Evolutionary conservation across 2,113 vertebrate species (phyloP), one percentile per base, ranked within the genome.

Genomic region (Erythrocercus mccallii): DNA sequence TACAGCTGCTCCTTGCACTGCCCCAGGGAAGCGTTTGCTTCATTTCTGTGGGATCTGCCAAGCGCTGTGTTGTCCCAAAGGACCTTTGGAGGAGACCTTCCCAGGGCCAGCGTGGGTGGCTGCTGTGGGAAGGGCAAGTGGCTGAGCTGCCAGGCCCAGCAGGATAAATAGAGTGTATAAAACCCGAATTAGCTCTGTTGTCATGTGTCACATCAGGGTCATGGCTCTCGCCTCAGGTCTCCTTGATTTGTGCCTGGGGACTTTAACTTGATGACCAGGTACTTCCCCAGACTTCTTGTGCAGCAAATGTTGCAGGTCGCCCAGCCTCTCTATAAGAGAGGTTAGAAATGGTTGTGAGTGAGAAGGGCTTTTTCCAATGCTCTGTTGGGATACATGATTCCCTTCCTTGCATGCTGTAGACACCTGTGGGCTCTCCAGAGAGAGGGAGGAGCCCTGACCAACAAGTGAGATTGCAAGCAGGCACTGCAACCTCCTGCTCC

Each of bases 141-240:
- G 74, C 81, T 0, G 0, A 4, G 10, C 70, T 80, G 74, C 68
- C 76, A 85, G 61, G 35, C 66, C 57, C 25, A 4, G 62, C 78
- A 95, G 95, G 93, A 95, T 95, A 94, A 96, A 95, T 93, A 89
- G 93, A 95, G 90, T 91, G 95, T 85, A 88, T 96, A 96, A 97
- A 97, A 91, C 90, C 88, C 28, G 2, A 96, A 96, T 97, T 96
- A 96, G 90, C 90, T 93, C 88, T 95, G 68, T 95, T 97, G 96
- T 84, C 92, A 47, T 82, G 85, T 97, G 94, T 95, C 94, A 95
- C 90, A 83, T 42, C 93, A 80, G 95, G 95, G 95, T 97, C 96
- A 91, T 3, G 74, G 94, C 88, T 92, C 88, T 96, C 1, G 0
- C 91, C 54, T 94, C 88, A 71, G 62, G 51, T 88, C 90, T 90